A percentile compares a stretch with the other conserved stretches of the same genome.
phyloP scores from a whole-genome alignment of 2,888 invertebrate genomes.

The Drosophila nr. fundita region DNA sequence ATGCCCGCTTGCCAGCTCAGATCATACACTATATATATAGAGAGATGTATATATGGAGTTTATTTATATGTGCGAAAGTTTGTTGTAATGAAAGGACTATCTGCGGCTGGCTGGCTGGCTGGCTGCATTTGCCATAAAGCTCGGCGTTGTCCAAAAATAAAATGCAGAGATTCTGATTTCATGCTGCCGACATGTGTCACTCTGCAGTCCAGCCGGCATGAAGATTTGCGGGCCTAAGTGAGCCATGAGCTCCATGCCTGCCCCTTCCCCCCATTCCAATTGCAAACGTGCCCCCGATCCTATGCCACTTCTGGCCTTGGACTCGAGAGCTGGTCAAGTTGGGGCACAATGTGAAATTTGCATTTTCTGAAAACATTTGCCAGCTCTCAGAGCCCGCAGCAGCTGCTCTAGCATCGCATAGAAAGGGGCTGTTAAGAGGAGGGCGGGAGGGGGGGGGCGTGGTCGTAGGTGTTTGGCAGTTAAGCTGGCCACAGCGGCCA shows the following conservation, averaged over 20 bases:
- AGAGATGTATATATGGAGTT: conserved; percentile 1
- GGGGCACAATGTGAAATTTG: conserved; percentile 70
- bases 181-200: conserved; percentile 84
- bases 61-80: conserved; percentile 5
- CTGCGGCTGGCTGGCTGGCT: conserved; percentile 56
- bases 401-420: conserved; percentile 33
- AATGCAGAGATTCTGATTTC: conserved; percentile 78
- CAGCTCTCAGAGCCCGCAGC: conserved; percentile 48
- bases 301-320: conserved; percentile 7
- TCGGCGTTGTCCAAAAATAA: conserved; percentile 64
- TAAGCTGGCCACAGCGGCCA: conserved; percentile 51
- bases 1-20: conserved; percentile 48
- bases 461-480: conserved; percentile 68
- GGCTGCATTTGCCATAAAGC: conserved; percentile 56
- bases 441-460: conserved; percentile 36
- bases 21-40: conserved; percentile 26
- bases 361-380: conserved; percentile 81
- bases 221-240: conserved; percentile 77
- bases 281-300: background rate
- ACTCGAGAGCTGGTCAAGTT: conserved; percentile 36
- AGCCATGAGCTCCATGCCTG: conserved; percentile 21
- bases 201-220: conserved; percentile 80
- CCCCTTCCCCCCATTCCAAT: background rate
- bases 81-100: conserved; percentile 61
- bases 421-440: background rate